phyloP scores from a whole-genome alignment of 1,140 invertebrate genomes.

The Bombus waltoni region DNA sequence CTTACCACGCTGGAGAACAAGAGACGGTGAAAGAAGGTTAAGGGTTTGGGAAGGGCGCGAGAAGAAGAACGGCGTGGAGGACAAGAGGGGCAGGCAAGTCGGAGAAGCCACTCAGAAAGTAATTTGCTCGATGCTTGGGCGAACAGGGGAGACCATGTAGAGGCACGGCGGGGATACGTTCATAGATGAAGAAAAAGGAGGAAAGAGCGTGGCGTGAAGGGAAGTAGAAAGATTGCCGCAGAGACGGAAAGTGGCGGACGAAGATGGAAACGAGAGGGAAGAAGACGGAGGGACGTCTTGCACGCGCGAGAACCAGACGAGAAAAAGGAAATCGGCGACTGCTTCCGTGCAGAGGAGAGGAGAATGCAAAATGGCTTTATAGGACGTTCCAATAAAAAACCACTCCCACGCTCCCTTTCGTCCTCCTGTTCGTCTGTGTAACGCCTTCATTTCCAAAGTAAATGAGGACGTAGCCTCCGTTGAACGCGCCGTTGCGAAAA shows the following conservation, averaged over 20 bases:
- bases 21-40: not conserved
- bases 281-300: not conserved
- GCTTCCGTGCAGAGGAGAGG: not conserved
- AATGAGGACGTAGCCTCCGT: conserved; percentile 46
- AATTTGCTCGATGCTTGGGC: conserved; percentile 66
- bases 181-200: conserved; percentile 32
- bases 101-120: conserved; percentile 66
- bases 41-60: not conserved
- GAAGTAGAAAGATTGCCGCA: not conserved
- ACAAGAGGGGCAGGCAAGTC: conserved; percentile 30
- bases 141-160: conserved; percentile 55
- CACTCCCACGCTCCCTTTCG: conserved; percentile 2
- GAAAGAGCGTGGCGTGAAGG: not conserved
- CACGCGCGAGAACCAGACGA: no score
- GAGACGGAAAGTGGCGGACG: no score
- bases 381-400: conserved; percentile 59
- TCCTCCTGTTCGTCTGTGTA: conserved; percentile 14
- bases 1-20: not conserved
- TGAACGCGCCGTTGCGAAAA: conserved; percentile 54
- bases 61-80: conserved; percentile 34
- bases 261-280: not conserved
- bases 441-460: conserved; percentile 65
- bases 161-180: conserved; percentile 37
- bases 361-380: conserved; percentile 65
- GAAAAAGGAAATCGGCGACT: conserved; percentile 33